Conservation (phyloP, 2,113 vertebrate genomes). For the Malurus alboscapulatus region DNA sequence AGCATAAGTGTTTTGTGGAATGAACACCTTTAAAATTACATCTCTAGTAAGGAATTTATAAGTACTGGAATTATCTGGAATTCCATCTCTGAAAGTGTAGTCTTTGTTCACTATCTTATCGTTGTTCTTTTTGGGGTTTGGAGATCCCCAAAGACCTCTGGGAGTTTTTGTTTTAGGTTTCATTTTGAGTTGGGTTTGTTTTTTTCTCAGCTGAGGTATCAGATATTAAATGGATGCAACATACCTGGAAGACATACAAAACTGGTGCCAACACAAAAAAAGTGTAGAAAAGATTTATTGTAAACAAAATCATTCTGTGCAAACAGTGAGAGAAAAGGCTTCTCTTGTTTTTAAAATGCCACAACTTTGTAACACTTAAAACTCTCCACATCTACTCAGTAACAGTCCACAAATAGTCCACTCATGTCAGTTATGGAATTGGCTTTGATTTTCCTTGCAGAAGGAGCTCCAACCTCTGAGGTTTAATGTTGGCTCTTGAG, state of each 20-base stretch:
- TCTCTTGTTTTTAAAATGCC: not conserved
- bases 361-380: not conserved
- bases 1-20: not conserved
- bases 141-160: not conserved
- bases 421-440: not conserved
- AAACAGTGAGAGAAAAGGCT: not conserved
- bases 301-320: slow-evolving; percentile 18
- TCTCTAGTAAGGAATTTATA: not conserved
- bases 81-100: not conserved
- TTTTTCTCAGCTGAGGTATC: not conserved
- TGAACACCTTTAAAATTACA: not conserved
- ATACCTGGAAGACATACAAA: not conserved
- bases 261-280: not conserved
- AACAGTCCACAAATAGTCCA: not conserved
- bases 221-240: not conserved
- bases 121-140: not conserved
- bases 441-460: not conserved
- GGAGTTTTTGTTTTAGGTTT: not conserved
- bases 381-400: not conserved
- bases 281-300: not conserved
- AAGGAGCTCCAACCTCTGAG: not conserved
- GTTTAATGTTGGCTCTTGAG: not conserved
- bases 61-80: not conserved
- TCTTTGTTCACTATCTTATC: not conserved
- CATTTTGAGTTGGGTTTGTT: not conserved